Conservation (phyloP, 2,113 vertebrate genomes). For the Anolis sagrei region DNA sequence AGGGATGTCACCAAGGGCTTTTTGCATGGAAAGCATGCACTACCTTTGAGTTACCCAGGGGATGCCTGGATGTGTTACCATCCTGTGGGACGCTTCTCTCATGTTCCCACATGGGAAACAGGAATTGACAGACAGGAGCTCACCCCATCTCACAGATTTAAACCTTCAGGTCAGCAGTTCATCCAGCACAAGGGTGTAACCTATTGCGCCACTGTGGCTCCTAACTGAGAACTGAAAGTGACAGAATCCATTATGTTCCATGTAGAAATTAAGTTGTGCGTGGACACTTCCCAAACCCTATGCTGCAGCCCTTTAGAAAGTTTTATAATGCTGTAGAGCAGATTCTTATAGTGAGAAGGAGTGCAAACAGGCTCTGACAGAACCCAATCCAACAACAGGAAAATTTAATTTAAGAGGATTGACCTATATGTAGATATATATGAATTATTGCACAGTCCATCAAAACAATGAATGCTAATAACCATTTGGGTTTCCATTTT, state of each 20-base stretch:
- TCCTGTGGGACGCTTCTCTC: too few species aligned
- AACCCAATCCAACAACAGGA: neutral
- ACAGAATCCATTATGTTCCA: neutral
- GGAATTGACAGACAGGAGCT: too few species aligned
- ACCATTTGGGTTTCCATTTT: neutral
- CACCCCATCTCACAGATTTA: too few species aligned
- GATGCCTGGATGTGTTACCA: too few species aligned
- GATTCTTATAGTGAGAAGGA: neutral
- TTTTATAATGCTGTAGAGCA: neutral
- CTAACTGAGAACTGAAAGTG: neutral
- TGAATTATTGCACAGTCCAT: neutral
- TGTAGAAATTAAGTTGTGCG: neutral
- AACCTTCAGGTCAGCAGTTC: too few species aligned
- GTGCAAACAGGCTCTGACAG: neutral
- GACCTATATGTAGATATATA: neutral
- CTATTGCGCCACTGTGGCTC: too few species aligned
- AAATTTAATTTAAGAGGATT: neutral
- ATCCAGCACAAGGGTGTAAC: too few species aligned
- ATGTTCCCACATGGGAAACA: too few species aligned
- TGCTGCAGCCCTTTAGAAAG: neutral
- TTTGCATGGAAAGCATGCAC: neutral
- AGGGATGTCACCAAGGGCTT: too few species aligned
- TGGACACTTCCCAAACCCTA: neutral
- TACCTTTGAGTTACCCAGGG: too few species aligned
- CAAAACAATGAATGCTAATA: neutral